Conservation (phyloP, 2,888 invertebrate genomes). For the Megaustenia siamemsis region DNA sequence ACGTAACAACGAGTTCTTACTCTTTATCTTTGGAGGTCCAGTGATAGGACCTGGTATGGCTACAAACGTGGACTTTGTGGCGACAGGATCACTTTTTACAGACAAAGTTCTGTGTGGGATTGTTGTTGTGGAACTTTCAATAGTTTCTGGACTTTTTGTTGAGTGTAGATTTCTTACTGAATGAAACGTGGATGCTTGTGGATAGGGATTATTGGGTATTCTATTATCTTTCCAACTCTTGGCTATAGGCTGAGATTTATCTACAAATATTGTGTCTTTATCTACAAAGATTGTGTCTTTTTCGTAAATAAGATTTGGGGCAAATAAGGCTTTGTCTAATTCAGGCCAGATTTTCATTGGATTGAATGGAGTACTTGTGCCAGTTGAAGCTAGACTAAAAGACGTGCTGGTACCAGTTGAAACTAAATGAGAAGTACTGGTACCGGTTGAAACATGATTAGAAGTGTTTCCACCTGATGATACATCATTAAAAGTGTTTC, state of each 20-base stretch:
- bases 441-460: no score
- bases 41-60: slow-evolving; percentile 30
- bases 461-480: no score
- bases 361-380: background rate
- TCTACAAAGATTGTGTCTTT: background rate
- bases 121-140: background rate
- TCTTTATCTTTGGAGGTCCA: slow-evolving; percentile 63
- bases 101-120: slow-evolving; percentile 32
- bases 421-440: no score
- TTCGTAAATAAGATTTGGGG: background rate
- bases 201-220: slow-evolving; percentile 32
- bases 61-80: slow-evolving; percentile 27
- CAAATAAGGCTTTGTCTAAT: no score
- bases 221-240: background rate
- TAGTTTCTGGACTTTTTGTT: background rate
- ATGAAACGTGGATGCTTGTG: background rate
- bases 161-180: background rate
- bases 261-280: background rate
- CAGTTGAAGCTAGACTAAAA: background rate
- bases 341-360: background rate
- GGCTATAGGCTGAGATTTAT: background rate
- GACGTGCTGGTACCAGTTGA: slow-evolving; percentile 52
- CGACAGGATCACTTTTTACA: slow-evolving; percentile 15
- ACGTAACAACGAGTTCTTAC: slow-evolving; percentile 72
- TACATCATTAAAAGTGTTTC: no score